Evolutionary conservation across 1,140 invertebrate species (phyloP), one percentile per base, ranked within the genome.

Genomic region (Drosophila seguyi): DNA sequence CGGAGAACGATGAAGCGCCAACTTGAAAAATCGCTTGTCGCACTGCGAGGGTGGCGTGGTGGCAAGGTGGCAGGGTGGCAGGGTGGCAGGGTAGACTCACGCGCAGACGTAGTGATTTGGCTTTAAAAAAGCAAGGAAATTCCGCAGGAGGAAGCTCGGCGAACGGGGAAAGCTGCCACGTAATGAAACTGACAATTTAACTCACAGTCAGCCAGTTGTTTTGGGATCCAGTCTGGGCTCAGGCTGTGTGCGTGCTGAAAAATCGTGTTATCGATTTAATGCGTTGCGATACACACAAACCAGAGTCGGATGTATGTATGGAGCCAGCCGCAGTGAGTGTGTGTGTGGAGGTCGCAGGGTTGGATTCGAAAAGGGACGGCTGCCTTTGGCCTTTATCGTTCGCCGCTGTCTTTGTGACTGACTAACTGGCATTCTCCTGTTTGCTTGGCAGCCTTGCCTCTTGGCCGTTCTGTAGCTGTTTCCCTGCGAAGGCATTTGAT

Each of bases 131-230:
- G 36, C 63, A 73, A 47, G 71, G 55, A 60, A 50, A 60, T 58
- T 48, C 38, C 55, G 27, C 14, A 58, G 47, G 13, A 44, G 38
- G 20, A 7, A 27, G 31, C 50, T 8, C 34, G 8, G n/a, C 4
- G 34, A 52, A 42, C 50, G 38, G 52, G 53, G 41, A 81, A 79
- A 72, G 60, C 81, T 76, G 81, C 81, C 85, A 90, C 78, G 85
- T 90, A 90, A 90, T 90, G 85, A 90, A 90, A 90, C 85, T 90
- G 85, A 90, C 85, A 90, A 90, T 90, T 90, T 90, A 90, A 90
- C 85, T 85, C 78, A 68, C 60, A 78, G 75, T 78, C 75, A 78
- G 63, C 67, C 75, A 78, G 65, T 69, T 71, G 69, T 62, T 71
- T 66, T 72, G 69, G 66, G 45, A 22, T 72, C 29, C 68, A 31